Evolutionary conservation across 2,888 invertebrate species (phyloP).

Genomic region (Standfussiana lucernea): DNA sequence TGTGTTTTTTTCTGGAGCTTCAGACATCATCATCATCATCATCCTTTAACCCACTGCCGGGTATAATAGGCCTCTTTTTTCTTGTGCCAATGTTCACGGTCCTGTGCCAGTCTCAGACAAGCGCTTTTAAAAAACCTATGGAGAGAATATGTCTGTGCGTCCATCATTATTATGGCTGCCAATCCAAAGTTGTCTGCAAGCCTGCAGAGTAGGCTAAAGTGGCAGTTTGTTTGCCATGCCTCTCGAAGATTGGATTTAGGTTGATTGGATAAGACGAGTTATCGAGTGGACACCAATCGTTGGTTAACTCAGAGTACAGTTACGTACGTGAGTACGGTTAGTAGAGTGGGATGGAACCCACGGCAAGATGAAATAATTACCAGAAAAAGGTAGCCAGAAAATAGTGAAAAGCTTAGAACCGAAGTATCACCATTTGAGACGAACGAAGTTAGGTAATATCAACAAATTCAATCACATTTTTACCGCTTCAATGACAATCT

Average conservation of each 20-base stretch:
- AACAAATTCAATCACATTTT: neutral
- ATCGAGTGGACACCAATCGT: neutral
- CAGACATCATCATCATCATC: no score
- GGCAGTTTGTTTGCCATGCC: neutral
- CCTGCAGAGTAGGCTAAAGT: neutral
- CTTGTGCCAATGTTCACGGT: no score
- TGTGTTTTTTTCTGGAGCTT: neutral
- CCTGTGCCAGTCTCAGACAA: no score
- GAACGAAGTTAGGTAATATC: neutral
- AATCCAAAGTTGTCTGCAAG: neutral
- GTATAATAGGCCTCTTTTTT: no score
- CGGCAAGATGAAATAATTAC: neutral
- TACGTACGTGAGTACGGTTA: no score
- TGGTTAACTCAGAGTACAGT: neutral
- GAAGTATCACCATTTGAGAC: neutral
- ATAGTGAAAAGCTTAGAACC: neutral
- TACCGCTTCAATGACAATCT: neutral
- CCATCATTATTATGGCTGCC: neutral
- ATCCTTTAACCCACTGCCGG: no score
- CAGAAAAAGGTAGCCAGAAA: neutral
- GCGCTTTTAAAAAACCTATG: neutral
- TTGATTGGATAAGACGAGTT: neutral
- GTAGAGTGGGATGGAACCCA: no score
- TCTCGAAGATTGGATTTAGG: neutral
- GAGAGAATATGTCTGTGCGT: neutral